Conservation (phyloP, 2,797 vertebrate species). For the Arnoldichthys spilopterus region DNA sequence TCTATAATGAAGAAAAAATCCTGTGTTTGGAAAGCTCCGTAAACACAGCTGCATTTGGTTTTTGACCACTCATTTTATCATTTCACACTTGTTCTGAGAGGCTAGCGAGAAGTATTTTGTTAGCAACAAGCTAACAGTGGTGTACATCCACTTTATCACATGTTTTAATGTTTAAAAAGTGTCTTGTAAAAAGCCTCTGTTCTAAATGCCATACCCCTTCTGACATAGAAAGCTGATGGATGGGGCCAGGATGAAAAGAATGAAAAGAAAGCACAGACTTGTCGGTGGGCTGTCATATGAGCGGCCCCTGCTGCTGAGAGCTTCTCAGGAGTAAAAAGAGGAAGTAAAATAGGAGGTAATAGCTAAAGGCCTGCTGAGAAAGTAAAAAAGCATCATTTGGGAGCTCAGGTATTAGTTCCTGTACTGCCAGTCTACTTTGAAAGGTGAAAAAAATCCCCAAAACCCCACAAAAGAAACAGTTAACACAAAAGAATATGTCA, state of each 20-base stretch:
- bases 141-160: no score
- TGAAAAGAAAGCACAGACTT: slow-evolving; percentile 23
- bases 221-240: slow-evolving; percentile 43
- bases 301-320: slow-evolving; percentile 28
- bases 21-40: not conserved
- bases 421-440: slow-evolving; percentile 30
- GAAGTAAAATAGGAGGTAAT: slow-evolving; percentile 51
- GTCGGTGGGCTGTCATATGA: slow-evolving; percentile 29
- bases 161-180: no score
- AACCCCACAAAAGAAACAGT: slow-evolving; percentile 18
- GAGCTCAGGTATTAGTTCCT: slow-evolving; percentile 45
- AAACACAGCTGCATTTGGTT: not conserved
- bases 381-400: slow-evolving; percentile 39
- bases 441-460: slow-evolving; percentile 21
- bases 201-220: slow-evolving; percentile 17
- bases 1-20: not conserved
- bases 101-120: slow-evolving; percentile 27
- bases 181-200: no score
- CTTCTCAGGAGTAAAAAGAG: slow-evolving; percentile 44
- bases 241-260: slow-evolving; percentile 16
- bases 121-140: no score
- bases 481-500: slow-evolving; percentile 1
- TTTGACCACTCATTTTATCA: slow-evolving; percentile 38
- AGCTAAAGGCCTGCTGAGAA: slow-evolving; percentile 24
- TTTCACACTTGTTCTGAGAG: slow-evolving; percentile 6